These are phyloP conservation scores for Gasterosteus nipponicus DNA, from an alignment of 2,113 vertebrate species.

Conservation along the genomic window DNA sequence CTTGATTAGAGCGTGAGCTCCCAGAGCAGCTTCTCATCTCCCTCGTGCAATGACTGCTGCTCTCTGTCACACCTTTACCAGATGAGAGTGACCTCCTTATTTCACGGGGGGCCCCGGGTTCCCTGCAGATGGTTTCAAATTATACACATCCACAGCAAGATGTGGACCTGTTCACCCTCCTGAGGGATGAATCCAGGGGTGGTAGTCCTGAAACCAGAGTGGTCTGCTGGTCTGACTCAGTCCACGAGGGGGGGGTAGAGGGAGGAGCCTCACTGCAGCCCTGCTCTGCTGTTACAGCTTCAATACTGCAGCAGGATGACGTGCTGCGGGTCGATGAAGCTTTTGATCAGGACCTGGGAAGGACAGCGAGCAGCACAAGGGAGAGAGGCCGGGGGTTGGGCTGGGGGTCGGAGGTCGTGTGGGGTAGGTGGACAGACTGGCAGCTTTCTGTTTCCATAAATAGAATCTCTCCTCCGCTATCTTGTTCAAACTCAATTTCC, in stretches of 20 bases:
- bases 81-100: conserved; percentile 28
- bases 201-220: conserved; percentile 21
- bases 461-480: conserved; percentile 36
- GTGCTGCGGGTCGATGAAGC: conserved; percentile 7
- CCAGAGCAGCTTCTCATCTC: conserved; percentile 34
- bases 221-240: conserved; percentile 6
- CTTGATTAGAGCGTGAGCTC: conserved; percentile 11
- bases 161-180: background rate
- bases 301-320: conserved; percentile 43
- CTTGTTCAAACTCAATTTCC: conserved; percentile 16
- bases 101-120: conserved; percentile 14
- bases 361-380: background rate
- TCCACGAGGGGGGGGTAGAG: background rate
- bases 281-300: background rate
- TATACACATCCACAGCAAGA: background rate
- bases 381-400: background rate
- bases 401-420: background rate
- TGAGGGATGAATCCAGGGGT: background rate
- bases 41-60: conserved; percentile 18
- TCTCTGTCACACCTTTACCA: conserved; percentile 12
- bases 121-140: background rate
- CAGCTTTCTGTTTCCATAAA: conserved; percentile 59
- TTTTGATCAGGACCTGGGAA: conserved; percentile 31
- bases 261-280: background rate
- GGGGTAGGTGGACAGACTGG: conserved; percentile 10